Base-by-base conservation (phyloP, 2,888 invertebrate genomes). In the Cepaea hortensis region DNA sequence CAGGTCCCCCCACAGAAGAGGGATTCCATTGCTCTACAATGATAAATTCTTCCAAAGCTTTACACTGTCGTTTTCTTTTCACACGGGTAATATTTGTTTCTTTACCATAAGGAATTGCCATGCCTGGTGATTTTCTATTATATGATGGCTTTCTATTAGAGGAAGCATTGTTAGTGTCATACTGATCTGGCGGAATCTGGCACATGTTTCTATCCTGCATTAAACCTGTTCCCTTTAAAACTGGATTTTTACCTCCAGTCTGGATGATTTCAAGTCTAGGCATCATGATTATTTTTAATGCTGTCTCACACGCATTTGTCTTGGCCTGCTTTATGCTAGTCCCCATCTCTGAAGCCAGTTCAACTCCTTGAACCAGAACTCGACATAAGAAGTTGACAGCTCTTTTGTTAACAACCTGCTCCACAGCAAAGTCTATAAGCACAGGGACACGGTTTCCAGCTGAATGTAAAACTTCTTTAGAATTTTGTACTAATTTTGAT, bases 261-360 rank as follows among this genome's bases (percentile, higher is more conserved):
- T 79, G n/a, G 11, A 79, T 35, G 9, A 79, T 79, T 62, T 79
- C 79, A 13, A 79, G 23, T 18, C 35, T 35, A 76, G 95, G 90
- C 86, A 95, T 94, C 81, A 94, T 93, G 15, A 96, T 93, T 83
- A 94, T 92, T 6, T 94, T 90, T 35, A 94, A 89, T 3, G 95
- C 95, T 13, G 91, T 90, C 4, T 93, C 92, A n/a, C 95, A 94
- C 4, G 95, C 94, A 85, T 95, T 94, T 18, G 93, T 93, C 90
- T 95, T 95, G 0, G 96, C 94, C 35, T 86, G 92, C 92, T 94
- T 96, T 91, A 92, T 95, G 90, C 90, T 94, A 46, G 88, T 89
- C 85, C 91, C 93, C 77, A 68, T 83, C 11, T 93, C 95, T 83
- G 93, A 91, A 81, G 94, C 93, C 35, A 95, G 89, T 90, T 93